Evolutionary conservation across 2,797 vertebrate species (phyloP), one percentile per base, ranked within the genome.

Genomic region (Nothura maculosa): DNA sequence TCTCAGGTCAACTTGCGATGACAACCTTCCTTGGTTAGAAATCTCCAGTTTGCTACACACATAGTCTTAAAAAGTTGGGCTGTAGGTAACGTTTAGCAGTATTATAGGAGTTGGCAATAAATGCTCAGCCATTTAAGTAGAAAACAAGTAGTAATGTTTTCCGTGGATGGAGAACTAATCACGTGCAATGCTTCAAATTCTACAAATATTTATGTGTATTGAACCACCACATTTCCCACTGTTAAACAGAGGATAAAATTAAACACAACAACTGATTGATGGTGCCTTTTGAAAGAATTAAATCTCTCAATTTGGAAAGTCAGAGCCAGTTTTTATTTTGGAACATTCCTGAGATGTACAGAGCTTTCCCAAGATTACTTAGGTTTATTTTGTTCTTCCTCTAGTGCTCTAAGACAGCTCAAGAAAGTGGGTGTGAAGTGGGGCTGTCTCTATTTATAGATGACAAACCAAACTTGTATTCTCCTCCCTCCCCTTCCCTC

Each of bases 361-460:
- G 64, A 87, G 58, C 57, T 76, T 88, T 85, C 68, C 69, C 89
- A 91, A 40, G 25, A 20, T 61, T 83, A 81, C 62, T 64, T 54
- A 38, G 50, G 45, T 69, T 74, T 62, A 48, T 76, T 94, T 63
- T 85, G 8, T 61, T 91, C 68, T 62, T 70, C 3, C 28, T 19
- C 17, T n/a, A 12, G 32, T 73, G 28, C 50, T 94, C 63, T 68
- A 75, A 82, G 68, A 60, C 48, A 61, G 70, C 75, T 80, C 52
- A 73, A 88, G 69, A 84, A 85, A 83, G 82, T 68, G 83, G 94
- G 67, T 54, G 83, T 90, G 85, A 95, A 94, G n/a, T n/a, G n/a
- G n/a, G 61, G 54, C 61, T 76, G 61, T 68, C 21, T 80, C 87
- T 95, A 83, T 92, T 92, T 94, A 92, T 89, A 91, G 82, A 72